phyloP scores from a whole-genome alignment of 2,888 invertebrate species.

The Cerceris rybyensis region DNA sequence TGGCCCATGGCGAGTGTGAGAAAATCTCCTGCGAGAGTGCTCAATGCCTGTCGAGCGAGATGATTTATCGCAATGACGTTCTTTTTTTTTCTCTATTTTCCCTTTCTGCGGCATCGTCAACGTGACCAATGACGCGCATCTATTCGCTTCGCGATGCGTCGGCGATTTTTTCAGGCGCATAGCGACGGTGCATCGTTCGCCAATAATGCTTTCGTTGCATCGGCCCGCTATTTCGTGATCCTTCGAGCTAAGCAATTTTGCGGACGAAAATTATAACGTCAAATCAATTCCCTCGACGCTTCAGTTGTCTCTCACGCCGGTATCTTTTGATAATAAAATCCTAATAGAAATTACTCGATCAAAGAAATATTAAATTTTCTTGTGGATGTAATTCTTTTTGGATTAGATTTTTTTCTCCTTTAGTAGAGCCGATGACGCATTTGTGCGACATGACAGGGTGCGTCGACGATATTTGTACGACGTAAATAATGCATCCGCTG shows the following conservation, averaged over 20 bases:
- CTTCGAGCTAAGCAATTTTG: not conserved
- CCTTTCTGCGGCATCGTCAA: conserved; percentile 19
- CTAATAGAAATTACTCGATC: too few species aligned
- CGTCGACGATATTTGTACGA: conserved; percentile 44
- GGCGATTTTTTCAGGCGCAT: conserved; percentile 29
- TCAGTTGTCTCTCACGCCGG: too few species aligned
- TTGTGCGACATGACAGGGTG: conserved; percentile 45
- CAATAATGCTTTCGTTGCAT: conserved; percentile 3
- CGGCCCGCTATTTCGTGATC: not conserved
- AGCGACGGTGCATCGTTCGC: not conserved
- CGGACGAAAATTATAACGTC: too few species aligned
- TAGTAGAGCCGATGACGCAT: conserved; percentile 62
- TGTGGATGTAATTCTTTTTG: not conserved
- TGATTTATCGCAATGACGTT: conserved; percentile 78
- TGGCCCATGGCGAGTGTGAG: conserved; percentile 65
- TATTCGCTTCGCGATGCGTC: conserved; percentile 26
- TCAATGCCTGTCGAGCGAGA: conserved; percentile 74
- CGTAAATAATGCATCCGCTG: conserved; percentile 56
- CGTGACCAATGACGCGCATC: conserved; percentile 28
- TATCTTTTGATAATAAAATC: too few species aligned
- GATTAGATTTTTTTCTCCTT: conserved; percentile 22
- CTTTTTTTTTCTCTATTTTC: conserved; percentile 58
- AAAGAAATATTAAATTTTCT: too few species aligned
- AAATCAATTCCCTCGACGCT: too few species aligned
- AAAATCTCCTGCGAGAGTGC: conserved; percentile 65